These are phyloP conservation scores for Meghimatium bilineatum DNA, from an alignment of 2,888 invertebrate genomes.

Conservation along the genomic window DNA sequence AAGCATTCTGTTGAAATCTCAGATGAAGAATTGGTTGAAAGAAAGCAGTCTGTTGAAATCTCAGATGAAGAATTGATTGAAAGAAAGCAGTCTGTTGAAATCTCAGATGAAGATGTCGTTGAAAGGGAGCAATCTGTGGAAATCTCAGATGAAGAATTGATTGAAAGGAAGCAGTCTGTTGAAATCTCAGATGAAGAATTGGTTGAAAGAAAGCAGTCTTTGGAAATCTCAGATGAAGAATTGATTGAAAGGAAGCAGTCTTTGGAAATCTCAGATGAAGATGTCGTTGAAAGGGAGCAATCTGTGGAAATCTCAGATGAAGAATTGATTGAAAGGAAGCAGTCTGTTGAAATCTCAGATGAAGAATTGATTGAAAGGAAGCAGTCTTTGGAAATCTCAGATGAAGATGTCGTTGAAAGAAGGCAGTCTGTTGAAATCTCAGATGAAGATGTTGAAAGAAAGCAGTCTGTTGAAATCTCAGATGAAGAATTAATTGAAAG, in stretches of 20 bases:
- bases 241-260: no score
- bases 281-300: no score
- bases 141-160: neutral
- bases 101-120: neutral
- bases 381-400: no score
- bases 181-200: neutral
- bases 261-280: no score
- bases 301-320: neutral
- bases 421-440: neutral
- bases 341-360: constrained; percentile 11
- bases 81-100: neutral
- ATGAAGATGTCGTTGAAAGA: neutral
- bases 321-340: no score
- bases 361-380: no score
- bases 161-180: neutral
- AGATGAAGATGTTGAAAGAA: neutral
- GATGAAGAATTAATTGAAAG: constrained; percentile 44
- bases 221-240: no score
- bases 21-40: constrained; percentile 39
- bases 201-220: no score
- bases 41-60: neutral
- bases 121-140: neutral
- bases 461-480: constrained; percentile 1
- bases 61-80: constrained; percentile 46
- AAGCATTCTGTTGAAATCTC: neutral